Base-by-base conservation (phyloP, 2,113 vertebrate species). In the Stercorarius parasiticus region DNA sequence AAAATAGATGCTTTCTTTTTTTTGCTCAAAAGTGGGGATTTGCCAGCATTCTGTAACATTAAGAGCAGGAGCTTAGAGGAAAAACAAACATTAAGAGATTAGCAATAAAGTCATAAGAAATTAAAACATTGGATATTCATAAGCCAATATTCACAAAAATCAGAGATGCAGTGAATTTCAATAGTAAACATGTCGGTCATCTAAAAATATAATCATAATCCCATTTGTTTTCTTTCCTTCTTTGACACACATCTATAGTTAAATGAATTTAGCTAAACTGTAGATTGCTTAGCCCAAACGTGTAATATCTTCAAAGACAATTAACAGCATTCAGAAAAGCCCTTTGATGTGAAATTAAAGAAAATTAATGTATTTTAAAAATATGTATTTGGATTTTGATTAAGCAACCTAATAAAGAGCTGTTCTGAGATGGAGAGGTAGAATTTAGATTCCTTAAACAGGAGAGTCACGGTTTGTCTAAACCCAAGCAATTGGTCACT, bases 281-380 rank as follows among this genome's bases (percentile, higher is more conserved):
- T 88, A 73, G 9, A 30, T 91, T 87, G 66, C 49, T 88, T 94
- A 88, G 40, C 53, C 53, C 42, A 88, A 96, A 83, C 23, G 43
- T 82, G 52, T 76, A 93, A 61, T 82, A 90, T 52, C 71, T 95
- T 93, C 82, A 94, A 95, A 96, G 89, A 93, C 74, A 97, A 96
- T 94, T 76, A 76, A 70, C 19, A 82, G 20, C 15, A 82, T 79
- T 94, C 70, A 89, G 66, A 94, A 90, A 85, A 62, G 15, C 16
- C 38, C 56, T 95, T 94, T 96, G 82, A 96, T 93, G 74, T 88
- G 52, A 95, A 97, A 91, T 91, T 84, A 82, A 53, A 85, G 66
- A 93, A 91, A 72, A 94, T 43, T 26, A 87, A 52, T 81, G 27
- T 64, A 93, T 71, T 84, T 73, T 73, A 74, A 87, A 94, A 78